Conservation (phyloP, 2,888 invertebrate genomes). For the Sepiola atlantica region DNA sequence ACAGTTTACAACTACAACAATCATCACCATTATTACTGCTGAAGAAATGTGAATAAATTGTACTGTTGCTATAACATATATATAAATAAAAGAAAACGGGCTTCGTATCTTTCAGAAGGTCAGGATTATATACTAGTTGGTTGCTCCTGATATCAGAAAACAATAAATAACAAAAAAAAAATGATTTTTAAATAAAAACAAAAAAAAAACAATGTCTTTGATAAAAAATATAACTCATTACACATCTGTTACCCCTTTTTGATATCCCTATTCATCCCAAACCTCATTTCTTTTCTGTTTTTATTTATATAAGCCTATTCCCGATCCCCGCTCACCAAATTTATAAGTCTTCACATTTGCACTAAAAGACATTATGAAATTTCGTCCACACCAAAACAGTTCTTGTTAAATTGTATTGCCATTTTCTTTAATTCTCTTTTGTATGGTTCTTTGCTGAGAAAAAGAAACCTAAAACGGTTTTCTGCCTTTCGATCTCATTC, state of each 20-base stretch:
- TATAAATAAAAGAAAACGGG: background rate
- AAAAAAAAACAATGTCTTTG: background rate
- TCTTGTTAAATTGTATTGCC: slow-evolving; percentile 9
- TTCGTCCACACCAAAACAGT: slow-evolving; percentile 32
- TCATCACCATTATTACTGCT: background rate
- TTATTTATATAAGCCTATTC: background rate
- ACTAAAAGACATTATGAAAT: slow-evolving; percentile 32
- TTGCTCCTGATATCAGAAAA: slow-evolving; percentile 32
- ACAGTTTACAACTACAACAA: background rate
- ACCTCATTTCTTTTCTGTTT: background rate
- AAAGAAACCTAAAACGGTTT: background rate
- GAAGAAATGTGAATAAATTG: background rate
- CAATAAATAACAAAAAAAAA: background rate
- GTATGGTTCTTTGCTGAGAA: background rate
- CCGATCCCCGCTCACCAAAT: background rate
- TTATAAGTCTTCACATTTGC: background rate
- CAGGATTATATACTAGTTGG: slow-evolving; percentile 10
- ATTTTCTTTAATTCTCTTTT: background rate
- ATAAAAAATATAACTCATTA: background rate
- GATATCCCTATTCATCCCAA: background rate
- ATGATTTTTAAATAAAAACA: background rate
- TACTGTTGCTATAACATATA: background rate
- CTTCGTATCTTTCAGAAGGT: slow-evolving; percentile 6
- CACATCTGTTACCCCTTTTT: background rate
- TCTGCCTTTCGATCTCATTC: background rate